Percentiles rank a stretch among this genome's conserved stretches.
phyloP scores from a whole-genome alignment of 2,113 vertebrate genomes.

The Ibidorhyncha struthersii region DNA sequence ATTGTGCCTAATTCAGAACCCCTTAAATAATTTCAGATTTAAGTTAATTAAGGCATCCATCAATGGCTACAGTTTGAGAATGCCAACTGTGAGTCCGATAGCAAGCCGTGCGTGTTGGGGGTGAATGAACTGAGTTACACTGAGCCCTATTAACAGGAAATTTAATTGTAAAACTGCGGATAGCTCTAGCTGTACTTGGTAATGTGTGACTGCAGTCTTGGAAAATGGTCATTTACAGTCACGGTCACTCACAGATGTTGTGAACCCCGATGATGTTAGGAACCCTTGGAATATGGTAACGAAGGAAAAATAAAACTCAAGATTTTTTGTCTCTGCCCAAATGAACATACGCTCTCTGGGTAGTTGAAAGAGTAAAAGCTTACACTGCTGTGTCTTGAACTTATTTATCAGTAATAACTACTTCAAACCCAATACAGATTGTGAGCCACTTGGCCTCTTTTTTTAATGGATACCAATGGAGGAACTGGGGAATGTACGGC shows the following conservation, averaged over 20 bases:
- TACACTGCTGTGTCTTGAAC: neutral
- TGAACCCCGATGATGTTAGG: neutral
- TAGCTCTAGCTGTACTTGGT: no score
- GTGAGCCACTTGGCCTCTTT: neutral
- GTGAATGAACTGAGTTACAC: accelerated
- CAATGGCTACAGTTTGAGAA: neutral
- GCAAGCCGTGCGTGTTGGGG: accelerated
- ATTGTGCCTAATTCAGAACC: neutral
- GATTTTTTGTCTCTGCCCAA: neutral
- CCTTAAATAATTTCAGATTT: neutral
- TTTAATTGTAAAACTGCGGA: neutral
- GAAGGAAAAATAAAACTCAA: neutral
- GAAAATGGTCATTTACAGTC: no score
- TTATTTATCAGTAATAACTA: neutral
- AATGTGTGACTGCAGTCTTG: neutral
- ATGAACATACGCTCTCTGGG: neutral
- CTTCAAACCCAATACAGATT: neutral
- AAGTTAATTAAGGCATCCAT: neutral
- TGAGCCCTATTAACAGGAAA: neutral
- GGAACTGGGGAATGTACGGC: accelerated
- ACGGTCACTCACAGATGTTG: accelerated
- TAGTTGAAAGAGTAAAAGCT: neutral
- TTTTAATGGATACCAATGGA: accelerated
- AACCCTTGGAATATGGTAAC: neutral
- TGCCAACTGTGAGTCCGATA: accelerated